phyloP scores from a whole-genome alignment of 2,113 vertebrate species.

The Silurus asotus region DNA sequence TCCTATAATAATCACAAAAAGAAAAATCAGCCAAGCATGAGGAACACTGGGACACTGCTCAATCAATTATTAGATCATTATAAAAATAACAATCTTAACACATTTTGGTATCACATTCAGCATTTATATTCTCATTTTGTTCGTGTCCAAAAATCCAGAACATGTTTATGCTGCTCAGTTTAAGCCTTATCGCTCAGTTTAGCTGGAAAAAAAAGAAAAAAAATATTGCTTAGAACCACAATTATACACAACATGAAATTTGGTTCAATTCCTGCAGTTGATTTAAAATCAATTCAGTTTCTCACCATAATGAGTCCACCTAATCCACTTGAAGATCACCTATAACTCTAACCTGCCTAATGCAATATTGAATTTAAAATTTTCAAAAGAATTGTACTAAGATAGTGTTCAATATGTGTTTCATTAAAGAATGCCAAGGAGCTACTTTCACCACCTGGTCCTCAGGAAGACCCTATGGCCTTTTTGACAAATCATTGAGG shows the following conservation, averaged over 20 bases:
- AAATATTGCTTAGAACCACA: neutral
- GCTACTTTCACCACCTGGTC: neutral
- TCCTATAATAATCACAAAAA: neutral
- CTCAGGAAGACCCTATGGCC: neutral
- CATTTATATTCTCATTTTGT: neutral
- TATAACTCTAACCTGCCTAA: neutral
- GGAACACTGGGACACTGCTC: neutral
- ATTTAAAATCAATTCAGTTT: neutral
- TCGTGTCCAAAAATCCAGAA: neutral
- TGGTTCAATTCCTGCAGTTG: neutral
- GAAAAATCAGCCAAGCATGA: neutral
- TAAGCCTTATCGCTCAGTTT: neutral
- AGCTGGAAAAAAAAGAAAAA: neutral
- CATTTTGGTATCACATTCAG: neutral
- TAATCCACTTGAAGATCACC: neutral
- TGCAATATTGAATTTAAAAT: neutral
- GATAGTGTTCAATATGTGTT: neutral
- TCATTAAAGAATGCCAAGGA: neutral
- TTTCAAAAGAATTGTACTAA: neutral
- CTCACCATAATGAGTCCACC: neutral
- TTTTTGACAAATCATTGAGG: slow-evolving; percentile 18
- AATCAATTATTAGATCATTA: neutral
- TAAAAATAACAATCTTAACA: neutral
- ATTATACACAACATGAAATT: neutral
- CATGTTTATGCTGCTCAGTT: neutral